These are phyloP conservation scores for Rhyzopertha dominica DNA, from an alignment of 1,140 invertebrate genomes.

Conservation along the genomic window DNA sequence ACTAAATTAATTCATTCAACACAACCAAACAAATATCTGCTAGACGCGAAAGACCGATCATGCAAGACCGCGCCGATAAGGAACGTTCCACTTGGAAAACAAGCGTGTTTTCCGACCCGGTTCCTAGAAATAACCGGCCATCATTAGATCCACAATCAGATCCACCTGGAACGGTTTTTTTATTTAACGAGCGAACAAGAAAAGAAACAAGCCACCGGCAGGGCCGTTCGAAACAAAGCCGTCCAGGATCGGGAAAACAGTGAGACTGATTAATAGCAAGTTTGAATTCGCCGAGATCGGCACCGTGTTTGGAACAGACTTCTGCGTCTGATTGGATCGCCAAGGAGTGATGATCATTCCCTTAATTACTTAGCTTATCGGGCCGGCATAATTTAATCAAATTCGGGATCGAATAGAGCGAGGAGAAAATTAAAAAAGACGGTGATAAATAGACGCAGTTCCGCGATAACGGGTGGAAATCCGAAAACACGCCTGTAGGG, in stretches of 20 bases:
- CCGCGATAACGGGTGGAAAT: conserved; percentile 9
- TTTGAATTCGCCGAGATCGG: conserved; percentile 12
- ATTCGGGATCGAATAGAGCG: conserved; percentile 13
- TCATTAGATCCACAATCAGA: no score
- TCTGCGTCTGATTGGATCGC: conserved; percentile 14
- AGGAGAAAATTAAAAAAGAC: conserved; percentile 18
- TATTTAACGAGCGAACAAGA: no score
- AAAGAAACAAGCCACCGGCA: no score
- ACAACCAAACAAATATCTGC: no score
- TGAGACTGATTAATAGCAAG: conserved; percentile 19
- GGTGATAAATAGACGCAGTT: conserved; percentile 11
- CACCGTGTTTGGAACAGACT: conserved; percentile 13
- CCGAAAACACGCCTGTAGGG: conserved; percentile 17
- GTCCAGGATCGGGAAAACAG: conserved; percentile 8
- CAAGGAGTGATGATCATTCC: conserved; percentile 17
- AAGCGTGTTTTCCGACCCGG: no score
- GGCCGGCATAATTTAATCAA: conserved; percentile 18
- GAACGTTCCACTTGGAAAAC: no score
- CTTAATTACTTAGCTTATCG: conserved; percentile 19
- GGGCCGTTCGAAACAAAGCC: no score
- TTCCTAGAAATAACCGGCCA: no score
- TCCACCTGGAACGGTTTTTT: no score
- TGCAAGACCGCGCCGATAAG: no score
- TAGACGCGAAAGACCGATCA: no score
- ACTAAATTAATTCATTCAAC: no score